A percentile compares a stretch with the other conserved stretches of the same genome.
These are phyloP conservation scores for Dicerorhinus sumatrensis DNA, from an alignment of 2,113 vertebrate genomes.

Conservation along the genomic window DNA sequence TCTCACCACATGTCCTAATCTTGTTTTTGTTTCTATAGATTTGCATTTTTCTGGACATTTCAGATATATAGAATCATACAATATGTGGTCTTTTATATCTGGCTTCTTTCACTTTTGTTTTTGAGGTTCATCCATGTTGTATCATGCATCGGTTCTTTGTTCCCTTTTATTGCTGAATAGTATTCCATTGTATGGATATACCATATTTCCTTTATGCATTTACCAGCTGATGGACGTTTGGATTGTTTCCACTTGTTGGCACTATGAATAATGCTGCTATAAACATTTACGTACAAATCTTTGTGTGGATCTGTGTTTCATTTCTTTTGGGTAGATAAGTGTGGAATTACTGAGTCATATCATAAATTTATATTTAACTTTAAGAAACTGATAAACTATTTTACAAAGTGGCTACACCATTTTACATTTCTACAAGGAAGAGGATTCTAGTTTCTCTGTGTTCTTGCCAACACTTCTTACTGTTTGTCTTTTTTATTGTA, in stretches of 20 bases:
- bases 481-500: neutral
- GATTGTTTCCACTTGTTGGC: neutral
- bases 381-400: neutral
- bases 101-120: neutral
- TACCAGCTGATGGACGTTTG: neutral
- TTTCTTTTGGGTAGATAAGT: neutral
- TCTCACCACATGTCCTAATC: neutral
- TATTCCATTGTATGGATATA: neutral
- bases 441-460: neutral
- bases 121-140: neutral
- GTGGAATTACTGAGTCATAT: neutral
- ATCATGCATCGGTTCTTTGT: neutral
- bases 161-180: conserved; percentile 6
- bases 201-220: neutral
- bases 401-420: neutral
- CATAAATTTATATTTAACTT: conserved; percentile 19
- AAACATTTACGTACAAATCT: neutral
- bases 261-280: neutral
- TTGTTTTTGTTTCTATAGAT: neutral
- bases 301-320: conserved; percentile 14
- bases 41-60: conserved; percentile 39
- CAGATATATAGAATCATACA: neutral
- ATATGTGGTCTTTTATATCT: neutral
- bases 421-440: neutral
- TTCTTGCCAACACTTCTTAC: neutral